Evolutionary conservation across 2,113 vertebrate genomes (phyloP), one percentile per base, ranked within the genome.

Genomic region (Elephantulus edwardii): DNA sequence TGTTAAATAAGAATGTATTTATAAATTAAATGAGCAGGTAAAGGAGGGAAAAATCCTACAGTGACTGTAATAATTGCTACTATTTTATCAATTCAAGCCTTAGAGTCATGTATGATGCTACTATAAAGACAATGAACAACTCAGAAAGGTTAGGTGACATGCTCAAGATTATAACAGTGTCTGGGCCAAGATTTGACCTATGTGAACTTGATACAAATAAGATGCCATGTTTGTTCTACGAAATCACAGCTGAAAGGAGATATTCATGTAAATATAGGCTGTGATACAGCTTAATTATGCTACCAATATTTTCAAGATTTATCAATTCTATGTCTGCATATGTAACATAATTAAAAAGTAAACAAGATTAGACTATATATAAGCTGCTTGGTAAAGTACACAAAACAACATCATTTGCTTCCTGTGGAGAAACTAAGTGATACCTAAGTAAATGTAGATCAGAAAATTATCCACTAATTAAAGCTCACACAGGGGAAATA

Each of bases 11-110:
- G 8, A 60, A 72, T 28, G 0, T 20, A 56, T 62, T 68, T 85
- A 3, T 38, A 86, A 30, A 79, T 64, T 77, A 20, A 3, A 64
- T 79, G 48, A 52, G 3, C 24, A 91, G 74, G 42, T 58, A 26
- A 58, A 58, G 75, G 87, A 93, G 42, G 80, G n/a, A 60, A 50
- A 20, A 5, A 72, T 87, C 74, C 35, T 50, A 74, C 79, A 93
- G 38, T 78, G 42, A 79, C 35, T 83, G 6, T 66, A 82, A 87
- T 35, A 64, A 33, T 13, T 74, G 42, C 44, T 76, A 56, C 38
- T 62, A 38, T n/a, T 68, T 76, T 35, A 46, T 54, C 17, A 84
- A 20, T 35, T 76, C 26, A 58, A 79, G 30, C 17, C 54, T 38
- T 22, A 2, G 77, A 33, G 2, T 22, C 30, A 75, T 40, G 58